A percentile compares a stretch with the other conserved stretches of the same genome.
phyloP scores from a whole-genome alignment of 2,113 vertebrate genomes.

The Elaphurus davidianus region DNA sequence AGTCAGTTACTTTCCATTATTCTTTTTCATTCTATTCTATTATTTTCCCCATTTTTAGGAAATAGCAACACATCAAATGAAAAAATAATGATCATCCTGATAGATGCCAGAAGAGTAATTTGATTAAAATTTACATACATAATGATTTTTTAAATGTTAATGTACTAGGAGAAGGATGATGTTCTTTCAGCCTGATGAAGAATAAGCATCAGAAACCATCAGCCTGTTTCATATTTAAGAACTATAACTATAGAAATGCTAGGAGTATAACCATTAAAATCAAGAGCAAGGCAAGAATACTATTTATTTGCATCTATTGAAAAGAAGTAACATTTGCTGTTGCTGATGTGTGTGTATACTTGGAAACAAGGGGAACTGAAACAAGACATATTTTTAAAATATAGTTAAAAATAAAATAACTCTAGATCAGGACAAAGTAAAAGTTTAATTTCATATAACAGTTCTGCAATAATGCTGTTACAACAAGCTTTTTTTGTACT shows the following conservation, averaged over 20 bases:
- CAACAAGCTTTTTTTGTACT: background rate
- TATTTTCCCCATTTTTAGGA: background rate
- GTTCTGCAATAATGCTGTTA: background rate
- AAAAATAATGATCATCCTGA: background rate
- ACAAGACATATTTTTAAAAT: background rate
- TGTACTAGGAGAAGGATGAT: background rate
- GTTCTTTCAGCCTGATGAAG: background rate
- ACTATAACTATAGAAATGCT: background rate
- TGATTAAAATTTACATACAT: background rate
- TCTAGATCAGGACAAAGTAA: background rate
- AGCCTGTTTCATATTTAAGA: background rate
- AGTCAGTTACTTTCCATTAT: background rate
- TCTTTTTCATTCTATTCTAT: background rate
- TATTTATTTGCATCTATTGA: background rate
- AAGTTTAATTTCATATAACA: background rate
- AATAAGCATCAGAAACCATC: background rate
- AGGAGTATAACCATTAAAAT: background rate
- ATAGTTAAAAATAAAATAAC: background rate
- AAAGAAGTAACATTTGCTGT: background rate
- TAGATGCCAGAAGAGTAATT: background rate
- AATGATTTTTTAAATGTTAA: background rate
- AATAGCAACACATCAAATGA: background rate
- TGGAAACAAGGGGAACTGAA: background rate
- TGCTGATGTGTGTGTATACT: background rate
- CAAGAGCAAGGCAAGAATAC: background rate